These are phyloP conservation scores for Knipowitschia caucasica DNA, from an alignment of 2,797 vertebrate genomes.

Conservation along the genomic window DNA sequence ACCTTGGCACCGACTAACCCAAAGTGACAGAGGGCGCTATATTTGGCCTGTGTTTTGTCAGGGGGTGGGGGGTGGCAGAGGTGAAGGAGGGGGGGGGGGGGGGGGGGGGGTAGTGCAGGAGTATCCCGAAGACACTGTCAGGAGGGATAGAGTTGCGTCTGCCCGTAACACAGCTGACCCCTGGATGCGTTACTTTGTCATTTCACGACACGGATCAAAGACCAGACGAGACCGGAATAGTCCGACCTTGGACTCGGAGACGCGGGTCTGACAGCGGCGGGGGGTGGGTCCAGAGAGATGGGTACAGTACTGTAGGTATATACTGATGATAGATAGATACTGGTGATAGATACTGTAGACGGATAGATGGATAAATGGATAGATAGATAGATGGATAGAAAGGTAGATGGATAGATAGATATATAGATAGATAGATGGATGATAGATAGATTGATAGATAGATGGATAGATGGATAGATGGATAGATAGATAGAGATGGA, in stretches of 20 bases:
- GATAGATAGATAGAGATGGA: no score
- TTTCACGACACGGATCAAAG: conserved; percentile 87
- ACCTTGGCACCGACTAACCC: conserved; percentile 69
- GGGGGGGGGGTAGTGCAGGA: conserved; percentile 79
- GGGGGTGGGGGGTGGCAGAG: conserved; percentile 74
- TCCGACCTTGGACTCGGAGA: conserved; percentile 47
- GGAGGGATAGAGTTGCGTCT: conserved; percentile 89
- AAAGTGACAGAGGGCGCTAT: conserved; percentile 52
- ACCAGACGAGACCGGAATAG: conserved; percentile 85
- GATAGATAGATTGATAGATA: no score
- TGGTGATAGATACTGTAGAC: no score
- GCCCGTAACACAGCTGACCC: conserved; percentile 94
- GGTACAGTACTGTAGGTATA: no score
- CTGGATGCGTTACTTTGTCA: conserved; percentile 93
- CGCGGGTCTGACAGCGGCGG: conserved; percentile 18
- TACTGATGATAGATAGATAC: no score
- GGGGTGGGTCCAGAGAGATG: no score
- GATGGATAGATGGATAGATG: no score
- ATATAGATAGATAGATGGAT: no score
- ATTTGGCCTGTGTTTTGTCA: conserved; percentile 44
- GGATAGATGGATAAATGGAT: no score
- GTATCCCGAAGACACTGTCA: conserved; percentile 97
- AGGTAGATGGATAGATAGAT: no score
- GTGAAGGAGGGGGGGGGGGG: conserved; percentile 42
- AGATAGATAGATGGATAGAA: no score